Percentiles rank a stretch among this genome's conserved stretches.
Conservation (phyloP, 64 coral and sea anemone species). For the Catalaphyllia jardinei region DNA sequence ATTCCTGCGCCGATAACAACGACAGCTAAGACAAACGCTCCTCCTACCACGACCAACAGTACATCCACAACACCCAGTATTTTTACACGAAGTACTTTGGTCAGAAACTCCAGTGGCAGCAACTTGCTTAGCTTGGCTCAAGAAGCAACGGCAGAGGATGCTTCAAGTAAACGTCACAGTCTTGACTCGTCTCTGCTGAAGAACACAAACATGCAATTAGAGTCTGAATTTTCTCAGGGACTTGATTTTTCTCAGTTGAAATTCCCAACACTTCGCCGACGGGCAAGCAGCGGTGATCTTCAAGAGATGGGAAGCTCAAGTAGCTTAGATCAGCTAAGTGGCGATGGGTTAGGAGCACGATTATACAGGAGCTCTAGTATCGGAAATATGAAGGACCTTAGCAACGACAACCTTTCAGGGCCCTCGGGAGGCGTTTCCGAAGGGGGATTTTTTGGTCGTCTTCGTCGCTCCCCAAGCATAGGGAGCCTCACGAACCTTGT, state of each 20-base stretch:
- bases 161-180: conserved; percentile 48
- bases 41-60: conserved; percentile 57
- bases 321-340: neutral
- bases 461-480: conserved; percentile 73
- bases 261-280: conserved; percentile 71
- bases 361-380: conserved; percentile 75
- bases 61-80: conserved; percentile 27
- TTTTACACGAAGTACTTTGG: conserved; percentile 36
- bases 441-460: conserved; percentile 80
- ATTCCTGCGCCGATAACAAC: conserved; percentile 75
- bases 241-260: conserved; percentile 42
- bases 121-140: conserved; percentile 73
- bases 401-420: conserved; percentile 27
- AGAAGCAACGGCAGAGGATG: neutral
- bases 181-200: conserved; percentile 37
- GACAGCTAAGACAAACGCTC: conserved; percentile 43
- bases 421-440: conserved; percentile 17
- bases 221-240: neutral
- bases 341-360: conserved; percentile 18
- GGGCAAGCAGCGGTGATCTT: conserved; percentile 83
- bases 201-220: neutral
- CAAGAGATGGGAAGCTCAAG: conserved; percentile 51
- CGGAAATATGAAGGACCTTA: conserved; percentile 79
- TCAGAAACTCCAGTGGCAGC: conserved; percentile 76
- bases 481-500: conserved; percentile 85